Evolutionary conservation across 1,140 invertebrate genomes (phyloP), one percentile per base, ranked within the genome.

Genomic region (Ephestia elutella): DNA sequence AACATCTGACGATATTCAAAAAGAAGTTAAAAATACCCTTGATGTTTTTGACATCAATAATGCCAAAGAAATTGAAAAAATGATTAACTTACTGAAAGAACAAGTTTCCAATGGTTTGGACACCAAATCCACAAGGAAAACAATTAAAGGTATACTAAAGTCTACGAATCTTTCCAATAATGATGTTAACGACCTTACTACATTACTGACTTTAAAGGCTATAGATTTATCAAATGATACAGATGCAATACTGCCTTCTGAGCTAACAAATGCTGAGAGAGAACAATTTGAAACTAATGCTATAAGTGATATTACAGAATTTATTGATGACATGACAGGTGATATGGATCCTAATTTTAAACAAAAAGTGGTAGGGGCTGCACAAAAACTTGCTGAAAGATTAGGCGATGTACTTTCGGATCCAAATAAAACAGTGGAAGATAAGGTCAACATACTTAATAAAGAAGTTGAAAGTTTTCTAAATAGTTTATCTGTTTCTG

Each of bases 51-150:
- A 35, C 1, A 53, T 21, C 10, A 25, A 5, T 25, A 53, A n/a
- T 2, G 5, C 9, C 2, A 57, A 32, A 10, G 30, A 51, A 38
- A 20, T 58, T 18, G 28, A 58, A 35, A 35, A 25, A 32, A 17
- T 58, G 13, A 15, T 49, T 19, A 25, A 58, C 11, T n/a, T 58
- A 30, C 13, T 59, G 9, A 35, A 19, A 38, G 50, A 59, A 18
- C 30, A 54, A 59, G 15, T 48, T 21, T 25, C 53, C 19, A 49
- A 35, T 10, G 51, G 50, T 7, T 18, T 38, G 19, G 20, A 54
- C 30, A 32, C 15, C 17, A 51, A 50, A 13, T 11, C 18, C 0
- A 53, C 28, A 13, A 35, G 18, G 35, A 5, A n/a, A 28, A n/a
- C 18, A 10, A 25, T 59, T 8, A 17, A n/a, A 5, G n/a, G n/a